These are phyloP conservation scores for Trachelus iudaicus DNA, from an alignment of 2,888 invertebrate genomes.

Conservation along the genomic window DNA sequence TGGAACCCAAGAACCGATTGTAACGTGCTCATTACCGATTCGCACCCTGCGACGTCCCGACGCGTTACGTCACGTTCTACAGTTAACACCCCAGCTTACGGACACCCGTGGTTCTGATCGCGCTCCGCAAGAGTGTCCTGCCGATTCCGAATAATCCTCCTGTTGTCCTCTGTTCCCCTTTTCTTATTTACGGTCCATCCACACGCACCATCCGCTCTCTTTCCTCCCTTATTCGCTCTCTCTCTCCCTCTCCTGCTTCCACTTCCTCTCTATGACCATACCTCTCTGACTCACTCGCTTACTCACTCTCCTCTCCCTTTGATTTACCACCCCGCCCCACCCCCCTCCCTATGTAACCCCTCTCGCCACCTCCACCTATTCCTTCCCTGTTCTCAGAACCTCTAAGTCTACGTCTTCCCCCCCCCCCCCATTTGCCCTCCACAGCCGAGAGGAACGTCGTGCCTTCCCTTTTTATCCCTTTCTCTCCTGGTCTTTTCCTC, in stretches of 20 bases:
- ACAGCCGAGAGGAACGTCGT: constrained; percentile 53
- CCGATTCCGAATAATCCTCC: constrained; percentile 65
- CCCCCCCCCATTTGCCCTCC: constrained; percentile 60
- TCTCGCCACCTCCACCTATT: too few relatives aligned
- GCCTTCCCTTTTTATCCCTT: constrained; percentile 41
- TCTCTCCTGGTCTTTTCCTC: constrained; percentile 28
- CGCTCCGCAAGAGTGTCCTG: constrained; percentile 37
- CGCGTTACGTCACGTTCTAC: too few relatives aligned
- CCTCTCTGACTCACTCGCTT: constrained; percentile 16
- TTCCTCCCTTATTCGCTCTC: neutral
- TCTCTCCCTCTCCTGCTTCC: neutral
- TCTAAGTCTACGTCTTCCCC: neutral
- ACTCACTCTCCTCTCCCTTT: constrained; percentile 11
- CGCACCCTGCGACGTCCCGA: constrained; percentile 28
- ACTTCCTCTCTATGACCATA: too few relatives aligned
- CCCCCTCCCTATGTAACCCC: too few relatives aligned
- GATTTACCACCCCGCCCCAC: neutral
- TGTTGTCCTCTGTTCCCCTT: constrained; percentile 39
- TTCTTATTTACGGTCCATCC: constrained; percentile 27
- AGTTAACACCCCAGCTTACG: too few relatives aligned
- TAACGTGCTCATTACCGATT: constrained; percentile 43
- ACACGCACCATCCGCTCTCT: neutral
- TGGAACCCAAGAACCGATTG: constrained; percentile 7
- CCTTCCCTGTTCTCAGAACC: too few relatives aligned
- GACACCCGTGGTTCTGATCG: constrained; percentile 22